Evolutionary conservation across 2,888 invertebrate species (phyloP).

Genomic region (Cylloceria caligata): DNA sequence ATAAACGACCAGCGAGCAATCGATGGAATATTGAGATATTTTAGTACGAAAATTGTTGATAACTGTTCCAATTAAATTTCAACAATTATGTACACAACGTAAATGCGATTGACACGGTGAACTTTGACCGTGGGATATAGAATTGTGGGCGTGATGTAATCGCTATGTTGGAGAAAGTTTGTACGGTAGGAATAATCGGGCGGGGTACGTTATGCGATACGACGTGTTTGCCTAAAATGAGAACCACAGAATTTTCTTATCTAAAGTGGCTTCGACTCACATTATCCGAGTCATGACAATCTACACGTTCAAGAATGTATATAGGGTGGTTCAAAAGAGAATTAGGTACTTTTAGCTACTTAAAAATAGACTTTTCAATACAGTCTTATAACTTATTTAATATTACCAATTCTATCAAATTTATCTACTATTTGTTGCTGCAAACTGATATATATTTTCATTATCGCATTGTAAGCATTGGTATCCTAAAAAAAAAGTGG

Average conservation of each 20-base stretch:
- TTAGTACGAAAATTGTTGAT: not conserved
- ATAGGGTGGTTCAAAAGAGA: not conserved
- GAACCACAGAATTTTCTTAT: conserved; percentile 14
- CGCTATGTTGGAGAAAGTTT: not conserved
- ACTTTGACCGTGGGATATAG: not conserved
- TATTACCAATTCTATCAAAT: no score
- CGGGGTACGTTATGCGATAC: not conserved
- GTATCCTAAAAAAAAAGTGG: no score
- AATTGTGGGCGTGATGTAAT: not conserved
- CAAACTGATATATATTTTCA: no score
- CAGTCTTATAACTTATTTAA: no score
- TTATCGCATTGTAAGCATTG: no score
- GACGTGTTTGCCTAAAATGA: conserved; percentile 24
- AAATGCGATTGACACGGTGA: no score
- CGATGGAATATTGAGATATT: not conserved
- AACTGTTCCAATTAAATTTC: not conserved
- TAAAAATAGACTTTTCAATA: not conserved
- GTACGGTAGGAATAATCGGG: not conserved
- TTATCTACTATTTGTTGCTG: no score
- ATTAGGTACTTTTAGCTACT: not conserved
- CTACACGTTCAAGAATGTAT: not conserved
- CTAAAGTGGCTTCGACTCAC: not conserved
- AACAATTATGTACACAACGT: no score
- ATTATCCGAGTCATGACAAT: conserved; percentile 3
- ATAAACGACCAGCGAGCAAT: not conserved